Conservation (phyloP, 2,113 vertebrate species). For the Calonectris borealis region DNA sequence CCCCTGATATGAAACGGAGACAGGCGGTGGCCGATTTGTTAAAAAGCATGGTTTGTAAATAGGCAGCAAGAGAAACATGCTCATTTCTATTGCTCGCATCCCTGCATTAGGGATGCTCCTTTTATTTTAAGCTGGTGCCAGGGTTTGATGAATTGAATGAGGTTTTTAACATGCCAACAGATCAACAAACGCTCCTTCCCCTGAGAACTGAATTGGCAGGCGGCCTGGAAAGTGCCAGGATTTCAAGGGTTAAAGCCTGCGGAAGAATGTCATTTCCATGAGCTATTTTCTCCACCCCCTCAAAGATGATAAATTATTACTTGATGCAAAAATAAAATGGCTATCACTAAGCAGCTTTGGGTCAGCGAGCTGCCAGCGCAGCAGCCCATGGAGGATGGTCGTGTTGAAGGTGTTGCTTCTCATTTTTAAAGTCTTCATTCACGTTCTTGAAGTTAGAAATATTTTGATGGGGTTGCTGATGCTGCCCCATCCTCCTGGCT, state of each 20-base stretch:
- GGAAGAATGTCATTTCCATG: slow-evolving; percentile 52
- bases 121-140: background rate
- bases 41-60: fast-evolving
- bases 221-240: slow-evolving; percentile 21
- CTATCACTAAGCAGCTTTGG: background rate
- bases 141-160: background rate
- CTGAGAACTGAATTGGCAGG: background rate
- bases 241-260: slow-evolving; percentile 38
- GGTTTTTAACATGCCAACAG: background rate
- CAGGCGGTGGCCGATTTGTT: background rate
- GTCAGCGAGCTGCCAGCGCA: background rate
- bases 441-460: background rate
- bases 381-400: background rate
- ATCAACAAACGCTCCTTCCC: background rate
- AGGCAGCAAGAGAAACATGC: background rate
- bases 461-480: background rate
- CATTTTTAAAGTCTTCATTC: background rate
- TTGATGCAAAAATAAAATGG: slow-evolving; percentile 1
- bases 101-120: background rate
- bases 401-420: background rate
- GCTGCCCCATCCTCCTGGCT: background rate
- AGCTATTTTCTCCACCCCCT: background rate
- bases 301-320: slow-evolving; percentile 30
- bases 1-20: background rate
- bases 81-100: fast-evolving